Percentiles rank a stretch among this genome's conserved stretches.
These are phyloP conservation scores for Theodoxus fluviatilis DNA, from an alignment of 2,888 invertebrate species.

Conservation along the genomic window DNA sequence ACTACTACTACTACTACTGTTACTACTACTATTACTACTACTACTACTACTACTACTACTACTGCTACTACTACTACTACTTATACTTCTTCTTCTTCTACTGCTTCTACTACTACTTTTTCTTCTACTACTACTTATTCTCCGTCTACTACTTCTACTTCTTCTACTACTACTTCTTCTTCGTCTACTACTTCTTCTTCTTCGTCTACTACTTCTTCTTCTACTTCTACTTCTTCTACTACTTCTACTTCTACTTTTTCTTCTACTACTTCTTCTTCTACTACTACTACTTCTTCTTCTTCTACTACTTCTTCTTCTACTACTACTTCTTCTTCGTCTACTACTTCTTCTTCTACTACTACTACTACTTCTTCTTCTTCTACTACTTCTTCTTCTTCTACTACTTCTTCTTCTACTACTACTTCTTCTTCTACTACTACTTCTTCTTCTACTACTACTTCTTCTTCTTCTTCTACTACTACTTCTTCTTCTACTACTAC, in stretches of 20 bases:
- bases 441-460: background rate
- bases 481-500: background rate
- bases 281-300: too few relatives aligned
- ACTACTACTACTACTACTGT: background rate
- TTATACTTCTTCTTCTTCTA: background rate
- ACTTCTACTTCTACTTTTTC: background rate
- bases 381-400: slow-evolving; percentile 5
- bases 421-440: background rate
- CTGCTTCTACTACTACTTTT: background rate
- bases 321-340: background rate
- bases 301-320: background rate
- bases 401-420: background rate
- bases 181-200: background rate
- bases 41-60: background rate
- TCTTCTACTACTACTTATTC: background rate
- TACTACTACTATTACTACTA: background rate
- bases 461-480: background rate
- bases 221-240: background rate
- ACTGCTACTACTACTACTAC: background rate
- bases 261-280: background rate
- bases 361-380: background rate
- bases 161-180: background rate
- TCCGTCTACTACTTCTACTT: background rate
- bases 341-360: slow-evolving; percentile 1
- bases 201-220: background rate